Evolutionary conservation across 2,113 vertebrate genomes (phyloP).

Genomic region (Sus scrofa): DNA sequence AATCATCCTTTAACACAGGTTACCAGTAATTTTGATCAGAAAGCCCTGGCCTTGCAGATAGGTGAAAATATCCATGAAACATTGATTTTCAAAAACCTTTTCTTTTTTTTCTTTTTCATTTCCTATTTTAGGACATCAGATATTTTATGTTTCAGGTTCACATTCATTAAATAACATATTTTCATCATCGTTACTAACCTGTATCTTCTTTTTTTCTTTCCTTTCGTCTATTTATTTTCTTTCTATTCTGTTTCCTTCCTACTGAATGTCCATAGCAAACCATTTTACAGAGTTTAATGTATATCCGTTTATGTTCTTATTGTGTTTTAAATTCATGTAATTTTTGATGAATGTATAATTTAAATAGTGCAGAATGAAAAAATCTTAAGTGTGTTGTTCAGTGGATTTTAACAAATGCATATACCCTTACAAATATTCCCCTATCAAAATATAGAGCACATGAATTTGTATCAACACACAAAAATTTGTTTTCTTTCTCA

Average conservation of each 20-base stretch:
- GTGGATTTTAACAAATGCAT: not conserved
- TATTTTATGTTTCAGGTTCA: not conserved
- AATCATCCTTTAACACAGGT: not conserved
- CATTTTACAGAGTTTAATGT: not conserved
- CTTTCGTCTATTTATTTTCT: not conserved
- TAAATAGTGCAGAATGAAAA: not conserved
- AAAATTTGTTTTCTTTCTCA: not conserved
- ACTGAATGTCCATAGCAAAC: not conserved
- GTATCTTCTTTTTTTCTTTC: not conserved
- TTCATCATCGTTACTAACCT: not conserved
- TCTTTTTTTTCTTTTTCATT: not conserved
- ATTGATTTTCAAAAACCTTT: not conserved
- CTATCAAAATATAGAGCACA: not conserved
- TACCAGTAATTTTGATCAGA: not conserved
- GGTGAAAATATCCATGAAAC: not conserved
- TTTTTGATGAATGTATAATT: not conserved
- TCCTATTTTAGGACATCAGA: not conserved
- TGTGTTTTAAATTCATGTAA: not conserved
- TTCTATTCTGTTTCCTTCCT: not conserved
- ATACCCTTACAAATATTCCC: not conserved
- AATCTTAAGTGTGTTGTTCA: not conserved
- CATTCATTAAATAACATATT: not conserved
- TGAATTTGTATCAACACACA: not conserved
- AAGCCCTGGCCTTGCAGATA: not conserved
- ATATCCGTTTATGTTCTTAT: not conserved